Base-by-base conservation (phyloP, 1,140 invertebrate species). In the Hestina assimilis region DNA sequence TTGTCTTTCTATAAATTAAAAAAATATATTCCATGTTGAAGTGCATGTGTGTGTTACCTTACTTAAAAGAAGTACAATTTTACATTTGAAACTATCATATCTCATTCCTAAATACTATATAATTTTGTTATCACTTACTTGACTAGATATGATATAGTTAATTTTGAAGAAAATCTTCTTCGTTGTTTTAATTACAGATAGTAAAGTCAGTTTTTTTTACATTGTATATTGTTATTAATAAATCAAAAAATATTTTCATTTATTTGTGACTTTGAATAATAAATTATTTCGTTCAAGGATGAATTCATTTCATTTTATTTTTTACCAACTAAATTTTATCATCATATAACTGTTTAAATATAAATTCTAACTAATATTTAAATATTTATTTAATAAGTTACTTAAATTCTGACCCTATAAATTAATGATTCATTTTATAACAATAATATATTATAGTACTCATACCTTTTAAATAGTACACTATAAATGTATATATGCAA, bases 141-240 rank as follows among this genome's bases (percentile, higher is more conserved):
- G 53, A 55, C 53, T 55, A 55, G 43, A 47, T 47, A 26, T 51
- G 33, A 19, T 38, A 38, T 38, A 17, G 33, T 1, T 38, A 19
- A 8, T 38, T n/a, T 3, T 38, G 7, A 38, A 38, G 15, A 38
- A 1, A 7, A 14, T n/a, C 15, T 38, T 11, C 9, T 38, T 38
- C 33, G 17, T 38, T 38, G 33, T 38, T 19, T 38, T 38, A 17
- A 19, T 5, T 38, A 38, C 7, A 15, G 8, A 9, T 7, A 9
- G 3, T 14, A 9, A 3, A 9, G 33, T 9, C 8, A 9, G n/a
- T 9, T 17, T 3, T 7, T 38, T 17, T 19, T 38, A 19, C 7
- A 38, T 5, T n/a, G 14, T 38, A 38, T 14, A 7, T 6, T 9
- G 9, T 38, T 38, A 19, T 38, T 38, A 3, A 3, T 3, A 8